Evolutionary conservation across 2,888 invertebrate species (phyloP).

Genomic region (Eristalinus sepulchralis): DNA sequence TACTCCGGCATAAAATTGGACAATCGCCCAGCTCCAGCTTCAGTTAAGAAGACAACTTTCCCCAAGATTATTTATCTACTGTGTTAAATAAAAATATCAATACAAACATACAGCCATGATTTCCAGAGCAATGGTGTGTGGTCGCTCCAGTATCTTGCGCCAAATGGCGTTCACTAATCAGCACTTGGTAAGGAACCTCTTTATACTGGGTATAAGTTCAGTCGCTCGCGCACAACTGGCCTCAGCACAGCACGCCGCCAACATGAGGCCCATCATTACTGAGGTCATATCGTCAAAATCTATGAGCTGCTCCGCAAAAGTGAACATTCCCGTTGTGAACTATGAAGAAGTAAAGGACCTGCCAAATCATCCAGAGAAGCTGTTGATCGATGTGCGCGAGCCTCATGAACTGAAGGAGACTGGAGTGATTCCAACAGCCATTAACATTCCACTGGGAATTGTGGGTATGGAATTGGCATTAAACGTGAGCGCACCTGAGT

Average conservation of each 20-base stretch:
- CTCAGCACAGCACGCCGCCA: background rate
- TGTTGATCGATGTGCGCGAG: constrained; percentile 90
- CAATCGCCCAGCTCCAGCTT: background rate
- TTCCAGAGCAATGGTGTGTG: constrained; percentile 7
- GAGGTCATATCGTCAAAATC: background rate
- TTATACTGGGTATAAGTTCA: constrained; percentile 40
- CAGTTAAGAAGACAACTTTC: constrained; percentile 12
- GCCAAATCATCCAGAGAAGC: constrained; percentile 81
- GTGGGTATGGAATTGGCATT: constrained; percentile 74
- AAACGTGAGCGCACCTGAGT: constrained; percentile 79
- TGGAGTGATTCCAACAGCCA: constrained; percentile 87
- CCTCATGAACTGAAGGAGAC: constrained; percentile 86
- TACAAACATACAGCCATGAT: background rate
- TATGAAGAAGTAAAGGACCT: constrained; percentile 81
- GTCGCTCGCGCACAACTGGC: constrained; percentile 14
- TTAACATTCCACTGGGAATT: constrained; percentile 87
- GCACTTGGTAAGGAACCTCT: constrained; percentile 30
- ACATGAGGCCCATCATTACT: constrained; percentile 2
- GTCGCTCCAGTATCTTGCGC: constrained; percentile 22
- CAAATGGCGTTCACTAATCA: constrained; percentile 25
- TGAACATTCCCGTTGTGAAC: constrained; percentile 63
- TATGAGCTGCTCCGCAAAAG: constrained; percentile 16
- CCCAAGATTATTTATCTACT: background rate
- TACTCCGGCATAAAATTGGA: background rate
- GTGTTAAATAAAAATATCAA: background rate